Conservation (phyloP, 2,113 vertebrate genomes). For the Otocyon megalotis region DNA sequence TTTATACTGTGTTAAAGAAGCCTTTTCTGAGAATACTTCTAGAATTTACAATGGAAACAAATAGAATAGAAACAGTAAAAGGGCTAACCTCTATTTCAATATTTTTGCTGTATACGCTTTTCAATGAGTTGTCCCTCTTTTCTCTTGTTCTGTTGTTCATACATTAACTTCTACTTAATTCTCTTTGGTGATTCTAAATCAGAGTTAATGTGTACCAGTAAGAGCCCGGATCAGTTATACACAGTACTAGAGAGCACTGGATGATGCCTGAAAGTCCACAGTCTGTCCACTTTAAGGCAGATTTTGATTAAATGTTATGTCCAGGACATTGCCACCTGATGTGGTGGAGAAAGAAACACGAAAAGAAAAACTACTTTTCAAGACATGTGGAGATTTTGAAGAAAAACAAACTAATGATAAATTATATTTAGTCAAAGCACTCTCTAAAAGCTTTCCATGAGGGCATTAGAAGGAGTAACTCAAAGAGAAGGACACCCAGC, state of each 20-base stretch:
- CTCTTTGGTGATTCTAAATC: not conserved
- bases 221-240: not conserved
- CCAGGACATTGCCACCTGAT: not conserved
- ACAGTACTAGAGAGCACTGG: not conserved
- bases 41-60: conserved; percentile 50
- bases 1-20: conserved; percentile 53
- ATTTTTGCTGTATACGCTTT: not conserved
- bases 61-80: not conserved
- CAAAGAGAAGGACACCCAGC: not conserved
- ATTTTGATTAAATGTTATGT: not conserved
- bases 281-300: not conserved
- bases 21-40: conserved; percentile 29
- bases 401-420: not conserved
- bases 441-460: not conserved
- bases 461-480: not conserved
- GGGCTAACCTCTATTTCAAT: not conserved
- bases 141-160: not conserved
- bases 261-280: not conserved
- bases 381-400: not conserved
- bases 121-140: not conserved
- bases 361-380: not conserved
- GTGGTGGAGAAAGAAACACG: not conserved
- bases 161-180: not conserved
- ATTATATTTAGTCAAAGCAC: not conserved
- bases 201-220: not conserved